Conservation (phyloP, 2,797 vertebrate genomes). For the Dipus sagitta region DNA sequence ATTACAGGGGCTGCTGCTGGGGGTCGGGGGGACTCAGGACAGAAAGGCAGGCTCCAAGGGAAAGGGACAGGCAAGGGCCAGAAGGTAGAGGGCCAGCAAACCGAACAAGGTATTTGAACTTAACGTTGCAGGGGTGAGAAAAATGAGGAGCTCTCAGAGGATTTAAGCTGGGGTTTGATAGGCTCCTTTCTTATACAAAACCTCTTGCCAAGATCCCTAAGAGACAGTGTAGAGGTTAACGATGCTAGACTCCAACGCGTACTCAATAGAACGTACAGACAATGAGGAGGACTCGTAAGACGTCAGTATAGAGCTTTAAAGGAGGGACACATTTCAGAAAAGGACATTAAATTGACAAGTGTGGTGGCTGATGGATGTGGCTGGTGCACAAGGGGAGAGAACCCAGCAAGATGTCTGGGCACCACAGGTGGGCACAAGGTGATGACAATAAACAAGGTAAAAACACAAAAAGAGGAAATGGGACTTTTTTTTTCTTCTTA, state of each 20-base stretch:
- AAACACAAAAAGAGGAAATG: not conserved
- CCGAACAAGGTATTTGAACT: not conserved
- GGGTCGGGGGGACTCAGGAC: rapidly evolving
- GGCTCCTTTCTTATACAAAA: not conserved
- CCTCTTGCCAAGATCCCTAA: not conserved
- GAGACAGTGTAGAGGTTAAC: not conserved
- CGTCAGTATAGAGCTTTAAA: not conserved
- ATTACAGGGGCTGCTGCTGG: rapidly evolving
- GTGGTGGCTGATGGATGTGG: not conserved
- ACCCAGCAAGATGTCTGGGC: not conserved
- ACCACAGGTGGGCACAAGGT: rapidly evolving
- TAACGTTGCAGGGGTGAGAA: not conserved
- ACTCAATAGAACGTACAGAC: not conserved
- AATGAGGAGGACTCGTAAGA: not conserved
- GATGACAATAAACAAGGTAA: not conserved
- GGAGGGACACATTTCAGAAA: not conserved
- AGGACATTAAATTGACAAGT: not conserved
- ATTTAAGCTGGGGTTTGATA: not conserved
- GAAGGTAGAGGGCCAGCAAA: not conserved
- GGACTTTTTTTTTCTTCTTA: not conserved
- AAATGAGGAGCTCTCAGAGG: not conserved
- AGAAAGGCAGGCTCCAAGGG: not conserved
- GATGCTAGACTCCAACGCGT: not conserved
- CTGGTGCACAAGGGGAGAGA: not conserved
- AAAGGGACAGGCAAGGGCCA: not conserved